Conservation (phyloP, 2,888 invertebrate species). For the Ceriagrion tenellum region DNA sequence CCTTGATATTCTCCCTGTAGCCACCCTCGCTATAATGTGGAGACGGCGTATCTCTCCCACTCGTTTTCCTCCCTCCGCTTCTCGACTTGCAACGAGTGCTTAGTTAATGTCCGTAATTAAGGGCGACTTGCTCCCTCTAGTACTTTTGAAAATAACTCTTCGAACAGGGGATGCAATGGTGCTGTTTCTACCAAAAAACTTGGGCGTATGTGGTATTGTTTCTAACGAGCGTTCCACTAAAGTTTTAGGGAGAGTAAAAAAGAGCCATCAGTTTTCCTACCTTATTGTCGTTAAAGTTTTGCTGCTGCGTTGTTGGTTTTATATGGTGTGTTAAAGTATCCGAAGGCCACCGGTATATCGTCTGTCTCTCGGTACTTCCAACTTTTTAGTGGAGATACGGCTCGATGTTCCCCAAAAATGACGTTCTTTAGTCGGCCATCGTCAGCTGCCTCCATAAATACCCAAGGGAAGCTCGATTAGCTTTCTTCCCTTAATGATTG, state of each 20-base stretch:
- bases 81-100: neutral
- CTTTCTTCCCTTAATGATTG: neutral
- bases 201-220: neutral
- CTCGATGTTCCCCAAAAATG: neutral
- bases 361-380: neutral
- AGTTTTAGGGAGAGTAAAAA: neutral
- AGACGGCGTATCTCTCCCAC: neutral
- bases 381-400: neutral
- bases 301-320: neutral
- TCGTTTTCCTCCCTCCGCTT: neutral
- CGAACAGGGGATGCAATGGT: neutral
- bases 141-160: neutral
- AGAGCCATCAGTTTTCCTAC: neutral
- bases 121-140: neutral
- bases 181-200: neutral
- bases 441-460: neutral
- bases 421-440: neutral
- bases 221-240: neutral
- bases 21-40: neutral
- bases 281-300: neutral
- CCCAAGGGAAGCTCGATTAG: neutral
- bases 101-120: conserved; percentile 24
- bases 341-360: neutral
- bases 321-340: neutral
- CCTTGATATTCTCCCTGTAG: neutral